Conservation (phyloP, 2,797 vertebrate genomes). For the Acanthiza pusilla region DNA sequence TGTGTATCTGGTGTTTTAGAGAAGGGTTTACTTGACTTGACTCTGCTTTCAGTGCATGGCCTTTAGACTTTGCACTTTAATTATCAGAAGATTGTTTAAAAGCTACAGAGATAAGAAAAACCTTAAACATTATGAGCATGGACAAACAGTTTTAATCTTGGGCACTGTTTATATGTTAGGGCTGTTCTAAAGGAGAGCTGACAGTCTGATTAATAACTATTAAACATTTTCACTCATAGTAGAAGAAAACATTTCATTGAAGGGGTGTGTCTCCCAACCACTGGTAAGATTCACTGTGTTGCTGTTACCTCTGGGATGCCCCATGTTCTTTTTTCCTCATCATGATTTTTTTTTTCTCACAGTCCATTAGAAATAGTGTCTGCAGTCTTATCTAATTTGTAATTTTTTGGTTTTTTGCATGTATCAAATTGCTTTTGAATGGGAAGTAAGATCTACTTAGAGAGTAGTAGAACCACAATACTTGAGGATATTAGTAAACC, state of each 20-base stretch:
- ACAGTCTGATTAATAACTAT: not conserved
- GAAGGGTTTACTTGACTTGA: not conserved
- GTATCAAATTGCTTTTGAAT: not conserved
- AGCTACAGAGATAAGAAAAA: conserved; percentile 1
- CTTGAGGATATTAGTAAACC: not conserved
- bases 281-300: not conserved
- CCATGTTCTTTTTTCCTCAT: not conserved
- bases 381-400: not conserved
- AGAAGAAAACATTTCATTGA: not conserved
- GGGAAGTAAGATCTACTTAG: not conserved
- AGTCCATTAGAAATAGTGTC: not conserved
- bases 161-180: not conserved
- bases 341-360: not conserved
- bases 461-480: not conserved
- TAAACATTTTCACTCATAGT: not conserved
- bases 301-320: not conserved
- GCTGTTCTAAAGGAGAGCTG: not conserved
- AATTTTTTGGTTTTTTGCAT: not conserved
- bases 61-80: not conserved
- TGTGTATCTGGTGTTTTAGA: not conserved
- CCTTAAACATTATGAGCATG: not conserved
- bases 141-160: not conserved
- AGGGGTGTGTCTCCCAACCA: not conserved
- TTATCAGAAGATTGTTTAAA: conserved; percentile 1
- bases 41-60: not conserved